Percentiles rank a stretch among this genome's conserved stretches.
Evolutionary conservation across 2,888 invertebrate genomes (phyloP).

Genomic region (Dynastes hyllus): DNA sequence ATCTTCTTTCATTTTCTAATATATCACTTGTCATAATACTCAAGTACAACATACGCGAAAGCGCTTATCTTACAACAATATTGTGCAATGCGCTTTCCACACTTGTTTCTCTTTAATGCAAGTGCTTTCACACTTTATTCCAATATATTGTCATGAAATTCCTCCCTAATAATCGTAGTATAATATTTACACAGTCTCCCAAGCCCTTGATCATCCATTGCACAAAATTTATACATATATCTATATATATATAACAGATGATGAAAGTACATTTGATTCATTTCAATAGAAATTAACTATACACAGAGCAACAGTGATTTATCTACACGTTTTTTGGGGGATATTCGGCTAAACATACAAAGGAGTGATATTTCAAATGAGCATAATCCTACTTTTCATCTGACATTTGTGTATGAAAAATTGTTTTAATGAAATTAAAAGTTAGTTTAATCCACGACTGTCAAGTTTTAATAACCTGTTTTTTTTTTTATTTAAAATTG

Average conservation of each 20-base stretch:
- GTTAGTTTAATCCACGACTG: no score
- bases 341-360: constrained; percentile 17
- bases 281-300: constrained; percentile 46
- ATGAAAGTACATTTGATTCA: constrained; percentile 39
- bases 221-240: constrained; percentile 44
- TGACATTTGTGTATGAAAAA: no score
- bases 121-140: constrained; percentile 41
- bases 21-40: constrained; percentile 66
- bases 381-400: no score
- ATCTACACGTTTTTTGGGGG: constrained; percentile 19
- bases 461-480: no score
- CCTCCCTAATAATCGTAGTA: constrained; percentile 42
- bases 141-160: constrained; percentile 66
- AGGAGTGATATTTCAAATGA: constrained; percentile 27
- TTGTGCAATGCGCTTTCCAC: constrained; percentile 59
- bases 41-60: constrained; percentile 59
- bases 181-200: constrained; percentile 55
- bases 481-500: no score
- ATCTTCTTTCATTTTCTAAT: constrained; percentile 54
- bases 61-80: constrained; percentile 41
- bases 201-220: constrained; percentile 53
- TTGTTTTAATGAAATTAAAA: no score
- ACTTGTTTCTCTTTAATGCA: constrained; percentile 51
- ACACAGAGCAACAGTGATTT: constrained; percentile 42
- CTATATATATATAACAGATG: constrained; percentile 43